These are phyloP conservation scores for Dasyurus viverrinus DNA, from an alignment of 2,113 vertebrate genomes.

Conservation along the genomic window DNA sequence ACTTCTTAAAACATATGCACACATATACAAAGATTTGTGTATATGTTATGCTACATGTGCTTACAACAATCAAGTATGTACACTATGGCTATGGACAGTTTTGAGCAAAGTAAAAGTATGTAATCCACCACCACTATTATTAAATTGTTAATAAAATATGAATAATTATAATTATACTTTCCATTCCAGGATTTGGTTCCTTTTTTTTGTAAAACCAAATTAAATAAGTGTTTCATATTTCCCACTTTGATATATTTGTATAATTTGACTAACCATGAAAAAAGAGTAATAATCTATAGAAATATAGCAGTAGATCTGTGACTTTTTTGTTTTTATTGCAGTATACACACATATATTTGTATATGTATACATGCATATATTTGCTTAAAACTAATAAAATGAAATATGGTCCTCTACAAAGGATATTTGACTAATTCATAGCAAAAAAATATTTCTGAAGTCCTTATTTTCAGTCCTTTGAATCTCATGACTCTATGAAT, in stretches of 20 bases:
- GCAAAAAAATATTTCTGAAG: no score
- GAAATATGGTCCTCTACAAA: neutral
- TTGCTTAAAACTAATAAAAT: neutral
- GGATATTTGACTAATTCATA: neutral
- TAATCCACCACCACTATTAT: neutral
- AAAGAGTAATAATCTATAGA: neutral
- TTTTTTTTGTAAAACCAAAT: neutral
- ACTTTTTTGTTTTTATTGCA: neutral
- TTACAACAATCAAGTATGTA: neutral
- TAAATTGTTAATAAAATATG: neutral
- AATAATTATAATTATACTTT: neutral
- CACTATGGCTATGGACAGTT: neutral
- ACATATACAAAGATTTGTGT: neutral
- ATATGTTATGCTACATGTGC: neutral
- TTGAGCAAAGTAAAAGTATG: neutral
- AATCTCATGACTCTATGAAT: conserved; percentile 36
- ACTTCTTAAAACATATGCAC: neutral
- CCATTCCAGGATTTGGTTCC: neutral
- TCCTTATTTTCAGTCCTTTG: neutral
- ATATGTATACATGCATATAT: neutral
- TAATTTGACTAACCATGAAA: conserved; percentile 16
- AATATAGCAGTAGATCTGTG: neutral
- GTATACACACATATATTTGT: neutral
- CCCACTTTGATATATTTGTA: neutral
- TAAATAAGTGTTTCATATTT: neutral